Percentiles rank a stretch among this genome's conserved stretches.
These are phyloP conservation scores for Saxicola maurus DNA, from an alignment of 2,797 vertebrate genomes.

Conservation along the genomic window DNA sequence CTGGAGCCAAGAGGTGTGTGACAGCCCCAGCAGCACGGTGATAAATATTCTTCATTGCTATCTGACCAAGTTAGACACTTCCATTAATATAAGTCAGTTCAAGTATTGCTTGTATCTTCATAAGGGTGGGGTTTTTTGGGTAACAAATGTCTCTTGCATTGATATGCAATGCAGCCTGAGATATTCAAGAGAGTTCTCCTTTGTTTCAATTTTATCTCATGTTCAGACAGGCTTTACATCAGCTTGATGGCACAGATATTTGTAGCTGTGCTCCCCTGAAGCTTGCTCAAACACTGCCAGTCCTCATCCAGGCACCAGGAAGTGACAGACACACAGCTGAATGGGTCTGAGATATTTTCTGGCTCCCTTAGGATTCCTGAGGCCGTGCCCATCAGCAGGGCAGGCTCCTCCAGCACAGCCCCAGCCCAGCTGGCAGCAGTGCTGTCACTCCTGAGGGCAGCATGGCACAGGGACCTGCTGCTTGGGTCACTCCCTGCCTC, in stretches of 20 bases:
- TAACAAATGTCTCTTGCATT: background rate
- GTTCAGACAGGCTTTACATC: background rate
- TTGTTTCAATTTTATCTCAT: background rate
- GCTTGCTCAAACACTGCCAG: background rate
- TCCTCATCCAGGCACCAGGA: background rate
- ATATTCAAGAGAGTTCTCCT: background rate
- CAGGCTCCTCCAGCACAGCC: background rate
- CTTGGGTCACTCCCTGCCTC: fast-evolving
- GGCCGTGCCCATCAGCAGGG: background rate
- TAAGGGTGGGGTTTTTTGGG: fast-evolving
- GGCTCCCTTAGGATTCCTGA: background rate
- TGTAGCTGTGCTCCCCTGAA: background rate
- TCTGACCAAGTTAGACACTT: background rate
- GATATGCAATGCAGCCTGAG: background rate
- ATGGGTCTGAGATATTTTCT: background rate
- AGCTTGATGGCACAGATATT: background rate
- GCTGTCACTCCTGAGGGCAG: too few species aligned
- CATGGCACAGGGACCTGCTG: background rate
- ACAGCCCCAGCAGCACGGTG: fast-evolving
- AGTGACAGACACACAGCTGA: background rate
- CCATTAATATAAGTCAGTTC: background rate
- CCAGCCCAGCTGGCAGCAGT: background rate
- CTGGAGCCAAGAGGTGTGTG: background rate
- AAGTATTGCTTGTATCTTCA: background rate
- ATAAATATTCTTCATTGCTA: background rate